Evolutionary conservation across 2,113 vertebrate species (phyloP).

Genomic region (Apodemus speciosus): DNA sequence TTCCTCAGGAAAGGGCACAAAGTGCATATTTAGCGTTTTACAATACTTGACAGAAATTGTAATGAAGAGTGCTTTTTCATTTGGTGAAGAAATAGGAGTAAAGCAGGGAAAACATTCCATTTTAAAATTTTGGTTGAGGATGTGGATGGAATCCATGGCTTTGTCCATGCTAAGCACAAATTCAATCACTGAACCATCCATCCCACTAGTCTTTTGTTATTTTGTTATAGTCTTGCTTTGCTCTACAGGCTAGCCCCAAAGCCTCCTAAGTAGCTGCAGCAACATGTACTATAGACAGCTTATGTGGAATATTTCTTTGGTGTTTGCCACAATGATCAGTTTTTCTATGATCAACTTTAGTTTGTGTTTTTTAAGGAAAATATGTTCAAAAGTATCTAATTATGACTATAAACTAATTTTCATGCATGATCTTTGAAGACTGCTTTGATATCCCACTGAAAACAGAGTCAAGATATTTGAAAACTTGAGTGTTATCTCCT

Average conservation of each 20-base stretch:
- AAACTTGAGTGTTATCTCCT: slow-evolving; percentile 24
- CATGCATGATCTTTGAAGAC: slow-evolving; percentile 36
- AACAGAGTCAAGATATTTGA: slow-evolving; percentile 32
- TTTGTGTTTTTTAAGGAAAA: slow-evolving; percentile 18
- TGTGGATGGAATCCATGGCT: background rate
- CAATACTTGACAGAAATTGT: slow-evolving; percentile 10
- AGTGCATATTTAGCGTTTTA: slow-evolving; percentile 17
- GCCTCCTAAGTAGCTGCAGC: background rate
- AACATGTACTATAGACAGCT: background rate
- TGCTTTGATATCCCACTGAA: slow-evolving; percentile 22
- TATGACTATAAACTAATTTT: slow-evolving; percentile 23
- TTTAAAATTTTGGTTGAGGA: background rate
- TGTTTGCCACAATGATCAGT: slow-evolving; percentile 4
- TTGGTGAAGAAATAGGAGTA: slow-evolving; percentile 8
- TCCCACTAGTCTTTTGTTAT: background rate
- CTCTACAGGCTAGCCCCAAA: background rate
- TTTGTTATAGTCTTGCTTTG: background rate
- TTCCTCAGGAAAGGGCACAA: background rate
- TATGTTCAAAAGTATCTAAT: slow-evolving; percentile 20
- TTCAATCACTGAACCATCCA: background rate
- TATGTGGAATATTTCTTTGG: background rate
- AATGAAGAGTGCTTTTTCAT: slow-evolving; percentile 37
- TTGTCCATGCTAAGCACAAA: background rate
- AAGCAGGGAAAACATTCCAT: background rate
- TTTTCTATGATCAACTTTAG: slow-evolving; percentile 47